A percentile compares a stretch with the other conserved stretches of the same genome.
Conservation (phyloP, 2,888 invertebrate species). For the Rotaria socialis region DNA sequence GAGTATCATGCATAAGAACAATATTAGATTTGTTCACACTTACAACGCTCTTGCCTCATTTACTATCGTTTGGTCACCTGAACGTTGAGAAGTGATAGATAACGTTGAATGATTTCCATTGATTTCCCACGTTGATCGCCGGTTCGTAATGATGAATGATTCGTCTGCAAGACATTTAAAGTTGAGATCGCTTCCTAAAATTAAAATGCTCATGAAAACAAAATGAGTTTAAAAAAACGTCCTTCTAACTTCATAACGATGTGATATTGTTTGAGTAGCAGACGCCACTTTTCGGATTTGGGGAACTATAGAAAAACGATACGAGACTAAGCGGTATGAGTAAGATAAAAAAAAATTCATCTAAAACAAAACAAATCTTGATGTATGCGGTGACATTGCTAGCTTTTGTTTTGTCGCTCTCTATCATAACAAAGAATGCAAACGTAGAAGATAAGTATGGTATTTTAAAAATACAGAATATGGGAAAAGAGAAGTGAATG, state of each 20-base stretch:
- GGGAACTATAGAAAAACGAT: neutral
- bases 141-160: neutral
- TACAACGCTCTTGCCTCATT: neutral
- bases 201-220: no score
- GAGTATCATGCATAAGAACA: neutral
- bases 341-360: neutral
- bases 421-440: no score
- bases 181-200: constrained; percentile 4
- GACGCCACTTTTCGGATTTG: constrained; percentile 7
- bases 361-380: neutral
- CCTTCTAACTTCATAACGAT: neutral
- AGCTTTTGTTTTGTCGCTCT: no score
- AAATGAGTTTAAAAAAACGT: no score
- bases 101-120: neutral
- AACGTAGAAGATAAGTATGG: no score
- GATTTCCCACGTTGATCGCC: neutral
- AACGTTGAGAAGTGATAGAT: neutral
- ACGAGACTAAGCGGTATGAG: neutral
- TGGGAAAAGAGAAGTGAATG: no score
- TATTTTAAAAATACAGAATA: no score
- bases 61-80: constrained; percentile 2
- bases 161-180: neutral
- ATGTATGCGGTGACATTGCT: no score
- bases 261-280: neutral
- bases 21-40: constrained; percentile 15